Evolutionary conservation across 2,888 invertebrate species (phyloP), one percentile per base, ranked within the genome.

Genomic region (Cryptocephalus moraei): DNA sequence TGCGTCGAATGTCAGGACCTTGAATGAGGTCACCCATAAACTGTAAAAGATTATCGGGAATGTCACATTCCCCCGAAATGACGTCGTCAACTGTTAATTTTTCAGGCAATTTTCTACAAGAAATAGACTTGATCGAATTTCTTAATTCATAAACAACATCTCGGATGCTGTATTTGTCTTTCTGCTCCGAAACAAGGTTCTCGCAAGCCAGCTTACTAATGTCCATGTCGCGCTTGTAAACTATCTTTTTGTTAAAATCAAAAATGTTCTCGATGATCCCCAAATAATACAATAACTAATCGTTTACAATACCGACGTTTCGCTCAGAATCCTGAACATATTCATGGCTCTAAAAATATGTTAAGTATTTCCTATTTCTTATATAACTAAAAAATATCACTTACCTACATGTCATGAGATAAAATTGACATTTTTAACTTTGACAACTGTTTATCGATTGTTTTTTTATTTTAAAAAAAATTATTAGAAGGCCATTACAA

Each of bases 161-260:
- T n/a, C 34, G 9, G 34, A 9, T 9, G 9, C 34, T 9, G n/a
- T 34, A 9, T 34, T 34, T 34, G 34, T 9, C n/a, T 34, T 34
- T 34, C n/a, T 9, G n/a, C n/a, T 34, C 34, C n/a, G n/a, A 9
- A 34, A n/a, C 34, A 34, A n/a, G 9, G 34, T 9, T 9, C n/a
- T 34, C 34, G n/a, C 34, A 9, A 9, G 34, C 34, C 54, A 60
- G 59, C 58, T n/a, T n/a, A n/a, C n/a, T n/a, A n/a, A n/a, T n/a
- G n/a, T n/a, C n/a, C n/a, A n/a, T n/a, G 46, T 58, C 53, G 45
- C 48, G 51, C 49, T 55, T 55, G 47, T 59, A 59, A 8, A 60
- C 45, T 49, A 61, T 59, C 58, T 53, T 55, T 49, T 46, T 39
- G 33, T 50, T n/a, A 42, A n/a, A n/a, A n/a, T n/a, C n/a, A n/a